Evolutionary conservation across 2,113 vertebrate species (phyloP).

Genomic region (Takifugu bimaculatus): DNA sequence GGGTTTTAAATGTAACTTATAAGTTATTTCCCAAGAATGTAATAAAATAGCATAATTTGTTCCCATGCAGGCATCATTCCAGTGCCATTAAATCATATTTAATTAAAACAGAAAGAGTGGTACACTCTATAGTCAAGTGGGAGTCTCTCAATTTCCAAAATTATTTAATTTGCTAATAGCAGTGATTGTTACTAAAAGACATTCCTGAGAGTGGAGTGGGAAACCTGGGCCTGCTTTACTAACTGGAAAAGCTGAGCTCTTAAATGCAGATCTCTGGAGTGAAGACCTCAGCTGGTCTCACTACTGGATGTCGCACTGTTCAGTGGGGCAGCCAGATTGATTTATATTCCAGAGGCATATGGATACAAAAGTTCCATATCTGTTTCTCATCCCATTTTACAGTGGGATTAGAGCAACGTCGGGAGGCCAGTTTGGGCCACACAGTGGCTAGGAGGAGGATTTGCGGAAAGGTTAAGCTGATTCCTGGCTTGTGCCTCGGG

Average conservation of each 20-base stretch:
- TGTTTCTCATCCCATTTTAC: constrained; percentile 17
- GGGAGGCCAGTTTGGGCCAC: constrained; percentile 24
- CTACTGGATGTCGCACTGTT: neutral
- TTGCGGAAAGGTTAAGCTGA: constrained; percentile 44
- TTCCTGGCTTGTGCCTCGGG: constrained; percentile 26
- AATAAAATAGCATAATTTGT: too few relatives aligned
- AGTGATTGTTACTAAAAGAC: constrained; percentile 3
- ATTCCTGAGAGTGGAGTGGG: constrained; percentile 2
- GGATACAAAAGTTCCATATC: constrained; percentile 21
- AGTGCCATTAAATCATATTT: too few relatives aligned
- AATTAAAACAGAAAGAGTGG: too few relatives aligned
- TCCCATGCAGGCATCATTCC: too few relatives aligned
- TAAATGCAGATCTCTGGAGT: constrained; percentile 30
- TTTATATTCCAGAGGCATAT: constrained; percentile 13
- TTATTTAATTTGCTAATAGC: too few relatives aligned
- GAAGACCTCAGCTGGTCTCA: constrained; percentile 11
- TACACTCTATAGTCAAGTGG: too few relatives aligned
- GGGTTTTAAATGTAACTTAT: neutral
- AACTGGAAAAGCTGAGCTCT: constrained; percentile 35
- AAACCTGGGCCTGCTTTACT: constrained; percentile 23
- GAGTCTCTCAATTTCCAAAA: too few relatives aligned
- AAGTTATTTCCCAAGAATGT: too few relatives aligned
- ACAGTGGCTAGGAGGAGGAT: constrained; percentile 45
- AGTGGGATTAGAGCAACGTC: constrained; percentile 14
- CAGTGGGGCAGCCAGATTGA: constrained; percentile 5